Evolutionary conservation across 1,140 invertebrate genomes (phyloP).

Genomic region (Holotrichia oblita): DNA sequence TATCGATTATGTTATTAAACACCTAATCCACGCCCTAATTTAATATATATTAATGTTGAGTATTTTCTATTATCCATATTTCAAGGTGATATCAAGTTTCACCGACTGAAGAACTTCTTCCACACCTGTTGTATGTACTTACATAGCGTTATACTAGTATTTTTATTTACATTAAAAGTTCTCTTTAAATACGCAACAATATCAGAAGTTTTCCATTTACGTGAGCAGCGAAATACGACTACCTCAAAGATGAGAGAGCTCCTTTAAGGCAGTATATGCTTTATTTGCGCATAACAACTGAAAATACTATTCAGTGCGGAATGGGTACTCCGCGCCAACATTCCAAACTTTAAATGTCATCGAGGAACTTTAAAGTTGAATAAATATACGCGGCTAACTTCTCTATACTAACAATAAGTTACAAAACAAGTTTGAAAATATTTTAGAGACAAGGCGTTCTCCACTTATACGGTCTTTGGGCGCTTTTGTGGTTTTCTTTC

Average conservation of each 20-base stretch:
- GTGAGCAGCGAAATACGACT: no score
- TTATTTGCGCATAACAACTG: background rate
- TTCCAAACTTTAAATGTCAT: conserved; percentile 18
- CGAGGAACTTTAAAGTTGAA: conserved; percentile 21
- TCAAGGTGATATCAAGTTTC: no score
- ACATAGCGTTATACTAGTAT: no score
- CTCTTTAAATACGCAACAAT: no score
- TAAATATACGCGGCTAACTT: conserved; percentile 20
- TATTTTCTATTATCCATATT: no score
- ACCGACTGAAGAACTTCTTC: no score
- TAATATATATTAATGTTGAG: no score
- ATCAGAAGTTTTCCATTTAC: no score
- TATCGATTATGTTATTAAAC: no score
- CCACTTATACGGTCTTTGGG: conserved; percentile 22
- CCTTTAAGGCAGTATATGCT: background rate
- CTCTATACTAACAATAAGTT: background rate
- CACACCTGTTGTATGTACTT: background rate
- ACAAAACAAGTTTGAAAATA: conserved; percentile 22
- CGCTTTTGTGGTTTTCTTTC: conserved; percentile 6
- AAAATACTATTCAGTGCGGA: background rate
- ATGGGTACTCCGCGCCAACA: background rate
- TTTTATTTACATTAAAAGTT: background rate
- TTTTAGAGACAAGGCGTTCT: conserved; percentile 14
- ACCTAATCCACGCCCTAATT: no score
- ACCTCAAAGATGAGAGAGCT: no score